These are phyloP conservation scores for Pyrgus malvae DNA, from an alignment of 2,888 invertebrate species.

Conservation along the genomic window DNA sequence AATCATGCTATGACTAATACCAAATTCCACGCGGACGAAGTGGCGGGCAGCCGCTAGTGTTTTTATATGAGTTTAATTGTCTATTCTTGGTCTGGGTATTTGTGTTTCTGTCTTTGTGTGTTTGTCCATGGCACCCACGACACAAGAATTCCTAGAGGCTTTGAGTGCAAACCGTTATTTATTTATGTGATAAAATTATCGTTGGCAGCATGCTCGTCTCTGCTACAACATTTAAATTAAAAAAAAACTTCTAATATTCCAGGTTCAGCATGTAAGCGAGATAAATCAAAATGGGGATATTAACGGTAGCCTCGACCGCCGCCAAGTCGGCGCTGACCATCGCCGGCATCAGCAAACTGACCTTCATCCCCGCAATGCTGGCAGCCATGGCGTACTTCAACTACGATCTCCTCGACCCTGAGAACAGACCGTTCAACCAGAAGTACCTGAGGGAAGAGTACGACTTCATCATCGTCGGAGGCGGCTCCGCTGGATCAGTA, in stretches of 20 bases:
- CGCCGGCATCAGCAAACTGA: slow-evolving; percentile 87
- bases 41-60: too few species aligned
- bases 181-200: too few species aligned
- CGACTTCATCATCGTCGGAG: slow-evolving; percentile 92
- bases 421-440: slow-evolving; percentile 88
- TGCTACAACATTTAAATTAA: background rate
- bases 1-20: too few species aligned
- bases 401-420: slow-evolving; percentile 92
- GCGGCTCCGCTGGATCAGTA: slow-evolving; percentile 92
- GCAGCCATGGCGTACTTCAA: slow-evolving; percentile 91
- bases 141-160: too few species aligned
- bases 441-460: slow-evolving; percentile 85
- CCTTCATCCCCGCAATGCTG: slow-evolving; percentile 88
- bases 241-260: background rate
- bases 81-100: too few species aligned
- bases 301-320: slow-evolving; percentile 82
- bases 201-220: too few species aligned
- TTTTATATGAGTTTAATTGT: too few species aligned
- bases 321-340: slow-evolving; percentile 87
- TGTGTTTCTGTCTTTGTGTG: too few species aligned
- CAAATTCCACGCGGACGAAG: too few species aligned
- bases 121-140: too few species aligned
- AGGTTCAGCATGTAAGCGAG: slow-evolving; percentile 20
- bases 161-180: too few species aligned
- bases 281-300: slow-evolving; percentile 57